A percentile compares a stretch with the other conserved stretches of the same genome.
Conservation (phyloP, 2,797 vertebrate species). For the Takifugu rubripes region DNA sequence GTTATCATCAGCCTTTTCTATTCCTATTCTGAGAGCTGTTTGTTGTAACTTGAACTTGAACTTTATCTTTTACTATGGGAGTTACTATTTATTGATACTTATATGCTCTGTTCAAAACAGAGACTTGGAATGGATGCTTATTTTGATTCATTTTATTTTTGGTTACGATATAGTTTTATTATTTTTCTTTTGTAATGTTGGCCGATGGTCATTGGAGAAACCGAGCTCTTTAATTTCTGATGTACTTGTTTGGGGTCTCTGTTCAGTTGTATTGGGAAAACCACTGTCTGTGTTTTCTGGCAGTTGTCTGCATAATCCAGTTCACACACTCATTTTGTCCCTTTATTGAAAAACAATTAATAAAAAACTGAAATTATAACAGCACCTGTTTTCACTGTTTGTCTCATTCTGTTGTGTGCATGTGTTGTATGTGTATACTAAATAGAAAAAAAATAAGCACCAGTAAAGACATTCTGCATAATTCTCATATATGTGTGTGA, state of each 20-base stretch:
- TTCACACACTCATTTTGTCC: conserved; percentile 99
- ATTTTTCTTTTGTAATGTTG: conserved; percentile 82
- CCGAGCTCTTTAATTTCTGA: conserved; percentile 88
- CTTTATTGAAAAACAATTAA: conserved; percentile 94
- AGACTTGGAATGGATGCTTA: conserved; percentile 89
- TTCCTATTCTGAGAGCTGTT: conserved; percentile 99
- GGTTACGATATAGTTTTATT: conserved; percentile 69
- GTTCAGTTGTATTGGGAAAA: conserved; percentile 99
- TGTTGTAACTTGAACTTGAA: conserved; percentile 99
- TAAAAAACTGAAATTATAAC: conserved; percentile 83
- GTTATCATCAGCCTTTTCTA: conserved; percentile 99
- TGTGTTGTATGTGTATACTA: conserved; percentile 6
- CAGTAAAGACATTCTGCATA: background rate
- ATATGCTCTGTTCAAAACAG: conserved; percentile 97
- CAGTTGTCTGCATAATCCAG: conserved; percentile 99
- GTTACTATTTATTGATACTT: conserved; percentile 99
- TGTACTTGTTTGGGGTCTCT: conserved; percentile 98
- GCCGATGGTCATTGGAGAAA: conserved; percentile 96
- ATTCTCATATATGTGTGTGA: background rate
- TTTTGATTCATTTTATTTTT: conserved; percentile 72
- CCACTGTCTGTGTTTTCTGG: conserved; percentile 99
- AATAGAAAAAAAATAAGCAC: background rate
- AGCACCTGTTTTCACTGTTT: conserved; percentile 51
- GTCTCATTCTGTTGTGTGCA: conserved; percentile 25
- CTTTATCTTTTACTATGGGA: conserved; percentile 99